A percentile compares a stretch with the other conserved stretches of the same genome.
Conservation (phyloP, 2,113 vertebrate species). For the Jacana jacana region DNA sequence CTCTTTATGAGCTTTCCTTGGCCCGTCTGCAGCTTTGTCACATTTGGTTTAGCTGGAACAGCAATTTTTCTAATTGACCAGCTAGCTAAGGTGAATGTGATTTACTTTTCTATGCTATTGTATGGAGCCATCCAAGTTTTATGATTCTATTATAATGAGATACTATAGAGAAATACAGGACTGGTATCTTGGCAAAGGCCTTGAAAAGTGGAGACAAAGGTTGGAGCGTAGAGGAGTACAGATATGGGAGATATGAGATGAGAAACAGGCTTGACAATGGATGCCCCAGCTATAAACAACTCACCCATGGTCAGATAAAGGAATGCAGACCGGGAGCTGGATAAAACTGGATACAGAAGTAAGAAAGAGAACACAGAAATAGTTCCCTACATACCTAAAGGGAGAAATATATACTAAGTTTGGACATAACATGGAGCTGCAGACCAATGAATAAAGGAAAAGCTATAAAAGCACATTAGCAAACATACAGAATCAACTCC, state of each 20-base stretch:
- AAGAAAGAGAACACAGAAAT: neutral
- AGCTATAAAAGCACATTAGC: neutral
- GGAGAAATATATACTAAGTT: rapidly evolving
- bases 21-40: neutral
- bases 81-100: neutral
- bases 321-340: neutral
- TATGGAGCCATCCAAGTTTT: neutral
- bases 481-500: neutral
- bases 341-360: neutral
- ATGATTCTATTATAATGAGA: rapidly evolving
- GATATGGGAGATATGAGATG: neutral
- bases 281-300: neutral
- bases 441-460: neutral
- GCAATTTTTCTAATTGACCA: neutral
- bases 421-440: neutral
- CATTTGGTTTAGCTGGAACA: neutral
- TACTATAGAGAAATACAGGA: neutral
- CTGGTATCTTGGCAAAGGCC: neutral
- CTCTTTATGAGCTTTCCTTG: neutral
- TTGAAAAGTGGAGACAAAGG: neutral
- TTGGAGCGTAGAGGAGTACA: neutral
- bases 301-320: neutral
- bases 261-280: neutral
- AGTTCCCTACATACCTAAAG: neutral
- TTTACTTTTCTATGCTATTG: neutral